Conservation (phyloP, 2,888 invertebrate species). For the Tetanocera ferruginea region DNA sequence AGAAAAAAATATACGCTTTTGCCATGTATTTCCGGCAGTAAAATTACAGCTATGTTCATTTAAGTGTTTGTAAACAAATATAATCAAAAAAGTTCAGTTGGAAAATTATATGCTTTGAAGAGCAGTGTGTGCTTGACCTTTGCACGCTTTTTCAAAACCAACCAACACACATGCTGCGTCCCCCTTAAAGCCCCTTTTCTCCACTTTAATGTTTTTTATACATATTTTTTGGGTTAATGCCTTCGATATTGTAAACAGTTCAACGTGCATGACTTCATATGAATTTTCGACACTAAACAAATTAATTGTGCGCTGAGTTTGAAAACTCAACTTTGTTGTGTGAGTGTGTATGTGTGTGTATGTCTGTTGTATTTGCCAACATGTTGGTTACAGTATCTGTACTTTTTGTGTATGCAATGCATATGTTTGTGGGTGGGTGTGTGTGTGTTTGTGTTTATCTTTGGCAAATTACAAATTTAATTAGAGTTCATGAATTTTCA, state of each 20-base stretch:
- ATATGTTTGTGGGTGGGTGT: too few species aligned
- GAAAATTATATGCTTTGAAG: not conserved
- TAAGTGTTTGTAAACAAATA: too few species aligned
- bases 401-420: too few species aligned
- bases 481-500: too few species aligned
- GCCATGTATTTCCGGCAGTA: too few species aligned
- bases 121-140: not conserved
- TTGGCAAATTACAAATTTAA: too few species aligned
- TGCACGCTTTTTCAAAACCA: not conserved
- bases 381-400: not conserved
- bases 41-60: too few species aligned
- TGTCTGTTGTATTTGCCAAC: not conserved
- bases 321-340: too few species aligned
- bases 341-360: not conserved
- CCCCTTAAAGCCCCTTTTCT: not conserved
- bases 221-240: constrained; percentile 24
- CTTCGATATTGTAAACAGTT: constrained; percentile 28
- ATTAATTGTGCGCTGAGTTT: constrained; percentile 9
- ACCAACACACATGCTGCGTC: not conserved
- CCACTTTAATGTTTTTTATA: not conserved
- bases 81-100: too few species aligned
- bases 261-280: not conserved
- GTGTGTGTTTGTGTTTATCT: too few species aligned
- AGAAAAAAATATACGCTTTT: too few species aligned
- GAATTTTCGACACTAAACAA: constrained; percentile 11